Conservation (phyloP, 2,113 vertebrate species). For the Hipposideros armiger region DNA sequence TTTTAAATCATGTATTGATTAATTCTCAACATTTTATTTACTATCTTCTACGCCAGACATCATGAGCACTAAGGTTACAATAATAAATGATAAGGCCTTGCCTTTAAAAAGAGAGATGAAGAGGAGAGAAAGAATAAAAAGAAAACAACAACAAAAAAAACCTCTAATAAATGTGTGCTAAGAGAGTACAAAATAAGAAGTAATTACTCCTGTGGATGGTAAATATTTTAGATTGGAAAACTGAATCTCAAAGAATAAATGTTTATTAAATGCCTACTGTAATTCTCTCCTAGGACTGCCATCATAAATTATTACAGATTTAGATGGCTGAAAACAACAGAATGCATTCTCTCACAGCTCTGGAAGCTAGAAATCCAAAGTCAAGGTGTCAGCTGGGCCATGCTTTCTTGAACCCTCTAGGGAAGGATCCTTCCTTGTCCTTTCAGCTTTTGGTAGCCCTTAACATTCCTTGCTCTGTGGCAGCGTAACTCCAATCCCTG, state of each 20-base stretch:
- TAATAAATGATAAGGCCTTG: neutral
- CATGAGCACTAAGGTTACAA: neutral
- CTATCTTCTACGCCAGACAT: neutral
- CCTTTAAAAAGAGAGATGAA: neutral
- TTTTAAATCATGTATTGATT: neutral
- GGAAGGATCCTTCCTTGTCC: neutral
- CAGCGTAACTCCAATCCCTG: fast-evolving
- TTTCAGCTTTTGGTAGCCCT: neutral
- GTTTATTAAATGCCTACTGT: neutral
- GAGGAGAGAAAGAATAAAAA: fast-evolving
- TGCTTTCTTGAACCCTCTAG: neutral
- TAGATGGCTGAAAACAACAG: neutral
- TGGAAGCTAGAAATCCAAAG: neutral
- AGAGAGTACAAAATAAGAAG: neutral
- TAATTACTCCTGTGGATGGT: neutral
- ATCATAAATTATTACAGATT: neutral
- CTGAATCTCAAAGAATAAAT: neutral
- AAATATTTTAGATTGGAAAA: slow-evolving; percentile 16
- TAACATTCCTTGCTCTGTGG: neutral
- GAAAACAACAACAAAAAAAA: neutral
- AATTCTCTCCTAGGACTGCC: neutral
- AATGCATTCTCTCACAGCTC: neutral
- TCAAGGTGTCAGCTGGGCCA: too few species aligned
- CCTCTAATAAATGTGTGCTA: neutral
- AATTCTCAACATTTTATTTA: slow-evolving; percentile 43